Base-by-base conservation (phyloP, 2,888 invertebrate species). In the Abrostola tripartita region DNA sequence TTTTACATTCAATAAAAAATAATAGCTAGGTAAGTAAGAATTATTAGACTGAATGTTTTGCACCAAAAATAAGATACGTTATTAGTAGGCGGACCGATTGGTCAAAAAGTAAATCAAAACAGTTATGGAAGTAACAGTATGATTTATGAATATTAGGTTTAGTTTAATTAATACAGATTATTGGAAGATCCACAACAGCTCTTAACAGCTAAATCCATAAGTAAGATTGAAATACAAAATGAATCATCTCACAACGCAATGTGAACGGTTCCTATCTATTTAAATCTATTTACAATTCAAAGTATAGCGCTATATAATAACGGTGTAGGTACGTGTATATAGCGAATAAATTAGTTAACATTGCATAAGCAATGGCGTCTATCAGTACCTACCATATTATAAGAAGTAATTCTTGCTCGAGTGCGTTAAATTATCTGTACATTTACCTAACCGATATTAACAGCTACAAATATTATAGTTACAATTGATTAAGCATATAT, bases 281-380 rank as follows among this genome's bases (percentile, higher is more conserved):
- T 61, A 70, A 50, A 68, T 50, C 54, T 80, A 79, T 75, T 77
- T 71, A 80, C 78, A 71, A 67, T 71, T 64, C 49, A 66, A 65
- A 66, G 38, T 68, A 72, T 52, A 75, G 61, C 59, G 54, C 65
- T 71, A 75, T 61, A 59, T 58, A 51, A 62, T 62, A 56, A 47
- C 42, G 24, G 68, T 52, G 61, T 62, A 57, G 51, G 41, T 59
- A 69, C 38, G 58, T 65, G 57, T 64, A 44, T 52, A 68, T 67
- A 72, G 74, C 70, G 60, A 68, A 66, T 65, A 54, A 68, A 65
- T 61, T 37, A 70, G 37, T 42, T 55, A 65, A 68, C 68, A 79
- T 80, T 81, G 74, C 74, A 47, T 61, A 61, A 72, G 76, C 76
- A 81, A 79, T 74, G 60, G 35, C 60, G 65, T 52, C 61, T 68